A percentile compares a stretch with the other conserved stretches of the same genome.
Evolutionary conservation across 2,113 vertebrate species (phyloP).

Genomic region (Sinocyclocheilus rhinocerous): DNA sequence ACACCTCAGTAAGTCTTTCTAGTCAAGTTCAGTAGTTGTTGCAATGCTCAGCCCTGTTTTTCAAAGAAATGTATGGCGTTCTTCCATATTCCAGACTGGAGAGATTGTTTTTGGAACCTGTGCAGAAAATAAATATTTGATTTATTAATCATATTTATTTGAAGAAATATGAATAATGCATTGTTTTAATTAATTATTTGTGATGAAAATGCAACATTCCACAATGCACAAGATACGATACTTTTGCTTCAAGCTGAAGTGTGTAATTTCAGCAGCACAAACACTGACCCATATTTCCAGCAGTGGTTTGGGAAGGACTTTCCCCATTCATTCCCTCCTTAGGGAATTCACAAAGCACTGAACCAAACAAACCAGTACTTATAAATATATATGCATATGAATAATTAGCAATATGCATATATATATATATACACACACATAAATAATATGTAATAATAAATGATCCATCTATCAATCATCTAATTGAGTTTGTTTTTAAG

Average conservation of each 20-base stretch:
- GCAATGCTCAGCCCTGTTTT: not conserved
- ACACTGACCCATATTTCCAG: not conserved
- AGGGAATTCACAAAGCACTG: not conserved
- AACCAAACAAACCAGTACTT: not conserved
- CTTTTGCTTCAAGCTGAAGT: not conserved
- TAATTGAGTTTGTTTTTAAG: too few species aligned
- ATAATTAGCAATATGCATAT: too few species aligned
- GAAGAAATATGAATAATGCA: not conserved
- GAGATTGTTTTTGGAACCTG: constrained; percentile 22
- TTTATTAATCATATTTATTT: too few species aligned
- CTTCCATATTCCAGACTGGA: constrained; percentile 18
- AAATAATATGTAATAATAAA: too few species aligned
- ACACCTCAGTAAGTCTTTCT: too few species aligned
- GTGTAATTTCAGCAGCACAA: not conserved
- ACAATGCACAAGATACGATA: not conserved
- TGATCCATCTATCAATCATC: too few species aligned
- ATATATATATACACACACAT: too few species aligned
- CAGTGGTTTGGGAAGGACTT: not conserved
- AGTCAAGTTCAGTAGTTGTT: not conserved
- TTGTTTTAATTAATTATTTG: not conserved
- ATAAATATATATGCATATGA: too few species aligned
- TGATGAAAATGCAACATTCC: not conserved
- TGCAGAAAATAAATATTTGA: not conserved
- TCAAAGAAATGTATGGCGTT: not conserved
- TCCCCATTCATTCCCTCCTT: not conserved